Evolutionary conservation across 1,140 invertebrate species (phyloP).

Genomic region (Manduca sexta): DNA sequence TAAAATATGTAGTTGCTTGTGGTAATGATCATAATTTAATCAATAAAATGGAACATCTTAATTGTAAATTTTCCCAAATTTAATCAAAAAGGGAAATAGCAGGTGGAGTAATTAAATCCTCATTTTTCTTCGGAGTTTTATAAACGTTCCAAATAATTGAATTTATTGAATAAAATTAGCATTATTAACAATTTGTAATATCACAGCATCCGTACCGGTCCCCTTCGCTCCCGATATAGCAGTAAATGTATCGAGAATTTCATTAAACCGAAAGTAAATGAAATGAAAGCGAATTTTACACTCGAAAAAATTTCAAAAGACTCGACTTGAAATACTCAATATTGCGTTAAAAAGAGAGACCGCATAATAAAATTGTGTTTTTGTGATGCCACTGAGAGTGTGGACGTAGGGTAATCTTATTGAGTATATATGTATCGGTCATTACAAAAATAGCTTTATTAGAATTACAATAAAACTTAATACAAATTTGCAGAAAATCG

Average conservation of each 20-base stretch:
- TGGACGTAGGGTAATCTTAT: no score
- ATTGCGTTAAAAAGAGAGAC: constrained; percentile 49
- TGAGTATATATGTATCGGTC: not conserved
- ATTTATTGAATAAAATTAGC: constrained; percentile 29
- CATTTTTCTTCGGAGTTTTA: no score
- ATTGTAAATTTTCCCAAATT: no score
- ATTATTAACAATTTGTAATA: constrained; percentile 28
- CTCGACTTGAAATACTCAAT: constrained; percentile 44
- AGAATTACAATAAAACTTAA: no score
- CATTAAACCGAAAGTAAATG: constrained; percentile 55
- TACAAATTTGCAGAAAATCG: no score
- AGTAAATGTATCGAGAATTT: constrained; percentile 51
- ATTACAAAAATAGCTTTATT: no score
- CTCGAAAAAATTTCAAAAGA: constrained; percentile 54
- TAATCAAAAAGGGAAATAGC: no score
- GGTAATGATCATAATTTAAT: no score
- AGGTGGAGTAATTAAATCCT: no score
- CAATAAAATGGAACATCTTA: no score
- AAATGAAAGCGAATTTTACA: constrained; percentile 56
- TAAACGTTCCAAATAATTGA: constrained; percentile 3
- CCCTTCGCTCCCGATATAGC: constrained; percentile 1
- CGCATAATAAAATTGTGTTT: constrained; percentile 54
- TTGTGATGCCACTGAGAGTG: constrained; percentile 10
- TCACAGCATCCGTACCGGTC: not conserved
- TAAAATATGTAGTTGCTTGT: no score